A percentile compares a stretch with the other conserved stretches of the same genome.
Evolutionary conservation across 2,888 invertebrate genomes (phyloP).

Genomic region (Heliothis peltigera): DNA sequence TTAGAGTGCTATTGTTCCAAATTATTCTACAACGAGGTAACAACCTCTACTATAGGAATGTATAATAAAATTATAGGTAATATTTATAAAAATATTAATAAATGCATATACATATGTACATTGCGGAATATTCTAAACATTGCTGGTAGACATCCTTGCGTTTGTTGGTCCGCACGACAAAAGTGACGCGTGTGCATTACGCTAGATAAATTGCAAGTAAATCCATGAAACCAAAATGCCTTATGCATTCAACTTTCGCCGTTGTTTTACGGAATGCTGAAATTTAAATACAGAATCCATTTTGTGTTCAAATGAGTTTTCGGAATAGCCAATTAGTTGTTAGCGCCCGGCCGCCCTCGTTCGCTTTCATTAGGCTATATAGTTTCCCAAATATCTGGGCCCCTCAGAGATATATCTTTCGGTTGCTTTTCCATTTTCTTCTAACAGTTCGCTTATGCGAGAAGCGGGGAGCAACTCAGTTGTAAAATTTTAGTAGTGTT

Average conservation of each 20-base stretch:
- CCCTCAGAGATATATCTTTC: conserved; percentile 87
- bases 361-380: conserved; percentile 90
- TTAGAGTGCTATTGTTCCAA: conserved; percentile 45
- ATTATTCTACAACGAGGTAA: conserved; percentile 43
- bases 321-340: conserved; percentile 90
- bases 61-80: no score
- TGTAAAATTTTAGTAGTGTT: conserved; percentile 84
- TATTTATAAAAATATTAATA: no score
- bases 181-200: conserved; percentile 51
- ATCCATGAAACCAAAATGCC: conserved; percentile 78
- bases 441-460: conserved; percentile 79
- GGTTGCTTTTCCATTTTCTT: conserved; percentile 87
- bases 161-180: conserved; percentile 27
- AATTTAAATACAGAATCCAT: conserved; percentile 90
- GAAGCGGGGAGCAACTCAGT: conserved; percentile 77
- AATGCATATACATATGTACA: conserved; percentile 26
- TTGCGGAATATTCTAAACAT: not conserved
- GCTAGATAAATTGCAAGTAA: conserved; percentile 67
- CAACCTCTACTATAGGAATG: not conserved
- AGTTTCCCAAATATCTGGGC: conserved; percentile 89
- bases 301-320: conserved; percentile 90
- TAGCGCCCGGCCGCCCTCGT: conserved; percentile 89
- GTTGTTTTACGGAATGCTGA: conserved; percentile 88
- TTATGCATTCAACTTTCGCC: conserved; percentile 86
- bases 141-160: not conserved